Base-by-base conservation (phyloP, 2,888 invertebrate species). In the Carabus problematicus region DNA sequence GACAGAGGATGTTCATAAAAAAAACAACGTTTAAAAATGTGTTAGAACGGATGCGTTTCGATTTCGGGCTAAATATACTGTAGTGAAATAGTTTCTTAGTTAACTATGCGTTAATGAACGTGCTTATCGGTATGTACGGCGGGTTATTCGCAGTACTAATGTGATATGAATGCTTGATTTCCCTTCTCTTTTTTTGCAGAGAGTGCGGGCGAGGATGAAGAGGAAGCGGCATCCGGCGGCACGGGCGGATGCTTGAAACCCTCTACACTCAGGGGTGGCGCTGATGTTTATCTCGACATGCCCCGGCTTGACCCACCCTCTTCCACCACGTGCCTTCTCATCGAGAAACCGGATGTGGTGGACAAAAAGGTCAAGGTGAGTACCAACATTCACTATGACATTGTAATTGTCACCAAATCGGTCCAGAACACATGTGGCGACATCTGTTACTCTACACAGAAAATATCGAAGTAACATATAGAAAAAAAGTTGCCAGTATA, bases 301-400 rank as follows among this genome's bases (percentile, higher is more conserved):
- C 88, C 88, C 75, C 83, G 85, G 79, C 81, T 80, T 16, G 81
- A 80, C 60, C 80, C 79, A 66, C 79, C 77, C 40, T 76, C 74
- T n/a, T 84, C 86, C 77, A 84, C 86, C 79, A 87, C 86, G 78
- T 80, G 80, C 76, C 80, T 85, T 47, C 83, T 88, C 75, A 60
- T 68, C 14, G 89, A 89, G 80, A 89, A 88, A 80, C 88, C 89
- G 74, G 84, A 85, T 74, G 85, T 85, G 72, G 79, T 84, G 76
- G 89, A 90, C 83, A 90, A 89, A 80, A 91, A 91, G 84, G 90
- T 91, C 78, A 91, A 91, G 87, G 91, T 91, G 83, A 79, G 85
- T 74, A 14, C 16, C 29, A 29, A 29, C 29, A 29, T 29, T 29
- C 29, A 29, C 29, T 29, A 29, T 29, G 29, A 29, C 29, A 29